Percentiles rank a stretch among this genome's conserved stretches.
These are phyloP conservation scores for Danio tinwini DNA, from an alignment of 2,797 vertebrate species.

Conservation along the genomic window DNA sequence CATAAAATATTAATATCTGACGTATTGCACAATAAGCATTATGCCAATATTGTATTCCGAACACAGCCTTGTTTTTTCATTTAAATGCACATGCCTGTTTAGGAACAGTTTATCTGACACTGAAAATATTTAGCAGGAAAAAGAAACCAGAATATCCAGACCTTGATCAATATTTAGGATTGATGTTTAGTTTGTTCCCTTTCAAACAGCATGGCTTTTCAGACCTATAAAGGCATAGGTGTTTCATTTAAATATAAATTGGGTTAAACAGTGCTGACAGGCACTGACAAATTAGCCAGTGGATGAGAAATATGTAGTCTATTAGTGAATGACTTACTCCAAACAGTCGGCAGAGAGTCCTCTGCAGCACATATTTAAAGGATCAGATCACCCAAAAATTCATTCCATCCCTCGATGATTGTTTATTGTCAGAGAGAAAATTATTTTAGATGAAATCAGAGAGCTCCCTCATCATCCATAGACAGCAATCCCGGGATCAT, in stretches of 20 bases:
- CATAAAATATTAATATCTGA: not conserved
- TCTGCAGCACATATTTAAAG: no score
- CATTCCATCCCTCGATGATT: no score
- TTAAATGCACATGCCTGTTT: not conserved
- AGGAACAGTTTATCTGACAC: not conserved
- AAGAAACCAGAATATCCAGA: conserved; percentile 65
- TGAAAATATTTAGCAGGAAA: conserved; percentile 67
- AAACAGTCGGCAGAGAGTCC: no score
- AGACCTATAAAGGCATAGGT: not conserved
- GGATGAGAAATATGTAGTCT: not conserved
- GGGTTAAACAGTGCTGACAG: not conserved
- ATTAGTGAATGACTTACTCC: not conserved
- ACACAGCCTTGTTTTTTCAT: not conserved
- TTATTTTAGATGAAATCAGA: no score
- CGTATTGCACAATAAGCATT: not conserved
- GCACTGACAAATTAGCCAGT: not conserved
- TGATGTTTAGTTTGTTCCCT: not conserved
- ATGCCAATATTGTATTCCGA: conserved; percentile 3
- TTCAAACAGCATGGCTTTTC: not conserved
- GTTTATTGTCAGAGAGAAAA: no score
- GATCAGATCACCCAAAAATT: no score
- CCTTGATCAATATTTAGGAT: not conserved
- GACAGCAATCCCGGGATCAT: no score
- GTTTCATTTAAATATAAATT: not conserved
- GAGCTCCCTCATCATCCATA: no score